phyloP scores from a whole-genome alignment of 2,113 vertebrate genomes.

The Gambusia affinis region DNA sequence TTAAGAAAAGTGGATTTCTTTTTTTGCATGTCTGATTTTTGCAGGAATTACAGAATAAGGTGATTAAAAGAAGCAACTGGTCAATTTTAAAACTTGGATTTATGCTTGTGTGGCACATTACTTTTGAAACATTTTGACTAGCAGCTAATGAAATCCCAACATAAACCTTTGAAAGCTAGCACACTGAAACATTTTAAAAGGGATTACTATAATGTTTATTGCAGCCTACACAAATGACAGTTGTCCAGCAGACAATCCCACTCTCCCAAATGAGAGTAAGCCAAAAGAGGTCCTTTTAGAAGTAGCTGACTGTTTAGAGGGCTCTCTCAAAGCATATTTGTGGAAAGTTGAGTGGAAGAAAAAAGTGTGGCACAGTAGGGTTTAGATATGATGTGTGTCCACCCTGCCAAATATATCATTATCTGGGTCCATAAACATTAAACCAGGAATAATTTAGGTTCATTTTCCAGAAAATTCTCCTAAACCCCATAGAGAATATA shows the following conservation, averaged over 20 bases:
- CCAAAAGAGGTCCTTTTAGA: too few species aligned
- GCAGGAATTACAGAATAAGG: not conserved
- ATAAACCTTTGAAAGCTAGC: too few species aligned
- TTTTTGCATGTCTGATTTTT: not conserved
- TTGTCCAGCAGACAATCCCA: too few species aligned
- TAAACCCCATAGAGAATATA: too few species aligned
- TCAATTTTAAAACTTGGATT: not conserved
- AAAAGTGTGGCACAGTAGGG: not conserved
- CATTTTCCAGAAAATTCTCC: not conserved
- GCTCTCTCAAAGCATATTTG: too few species aligned
- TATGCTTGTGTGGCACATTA: not conserved
- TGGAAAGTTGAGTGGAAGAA: not conserved
- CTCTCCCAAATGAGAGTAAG: too few species aligned
- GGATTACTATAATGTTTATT: too few species aligned
- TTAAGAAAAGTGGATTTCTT: constrained; percentile 28
- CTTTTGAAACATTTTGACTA: too few species aligned
- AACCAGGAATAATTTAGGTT: not conserved
- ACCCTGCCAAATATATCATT: not conserved
- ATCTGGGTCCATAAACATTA: not conserved
- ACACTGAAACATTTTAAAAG: too few species aligned
- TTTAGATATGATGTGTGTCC: not conserved
- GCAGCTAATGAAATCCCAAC: too few species aligned
- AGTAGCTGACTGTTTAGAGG: too few species aligned
- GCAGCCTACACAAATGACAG: too few species aligned
- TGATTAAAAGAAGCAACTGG: constrained; percentile 16